These are phyloP conservation scores for Heliocidaris erythrogramma DNA, from an alignment of 35 echinoderm and acorn worm genomes.

Conservation along the genomic window DNA sequence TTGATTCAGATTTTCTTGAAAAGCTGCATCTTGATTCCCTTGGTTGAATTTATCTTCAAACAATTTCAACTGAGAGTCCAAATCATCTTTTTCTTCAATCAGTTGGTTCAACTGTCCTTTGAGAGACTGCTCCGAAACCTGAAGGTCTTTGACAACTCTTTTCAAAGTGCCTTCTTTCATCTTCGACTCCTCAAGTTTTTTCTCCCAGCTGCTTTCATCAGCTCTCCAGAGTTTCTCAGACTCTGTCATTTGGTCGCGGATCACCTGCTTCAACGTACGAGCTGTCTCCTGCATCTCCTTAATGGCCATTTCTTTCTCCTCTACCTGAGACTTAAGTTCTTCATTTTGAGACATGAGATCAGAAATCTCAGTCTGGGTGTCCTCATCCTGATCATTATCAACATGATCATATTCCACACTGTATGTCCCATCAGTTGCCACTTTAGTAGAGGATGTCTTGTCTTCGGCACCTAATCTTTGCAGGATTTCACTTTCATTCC, in stretches of 20 bases:
- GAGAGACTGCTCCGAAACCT: constrained; percentile 19
- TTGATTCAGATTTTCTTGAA: background rate
- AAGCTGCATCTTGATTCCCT: background rate
- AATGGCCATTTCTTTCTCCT: constrained; percentile 2
- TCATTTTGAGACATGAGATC: constrained; percentile 36
- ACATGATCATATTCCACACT: constrained; percentile 8
- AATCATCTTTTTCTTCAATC: constrained; percentile 58
- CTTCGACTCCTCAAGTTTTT: constrained; percentile 14
- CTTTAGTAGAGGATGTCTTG: background rate
- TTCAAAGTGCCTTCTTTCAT: constrained; percentile 41
- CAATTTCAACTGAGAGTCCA: background rate
- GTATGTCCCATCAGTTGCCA: background rate
- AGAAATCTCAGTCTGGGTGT: constrained; percentile 27
- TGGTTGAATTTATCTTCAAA: constrained; percentile 24
- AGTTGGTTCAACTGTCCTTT: constrained; percentile 48
- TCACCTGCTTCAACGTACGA: constrained; percentile 22
- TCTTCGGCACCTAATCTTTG: background rate
- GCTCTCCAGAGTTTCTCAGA: background rate
- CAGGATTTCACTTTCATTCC: constrained; percentile 15
- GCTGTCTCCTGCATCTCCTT: background rate
- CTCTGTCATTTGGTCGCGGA: constrained; percentile 37
- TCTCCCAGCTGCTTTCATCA: background rate
- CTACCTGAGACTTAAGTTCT: background rate
- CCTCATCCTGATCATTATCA: constrained; percentile 17
- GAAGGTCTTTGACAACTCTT: constrained; percentile 40